A percentile compares a stretch with the other conserved stretches of the same genome.
phyloP scores from a whole-genome alignment of 2,888 invertebrate species.

The Patella caerulea region DNA sequence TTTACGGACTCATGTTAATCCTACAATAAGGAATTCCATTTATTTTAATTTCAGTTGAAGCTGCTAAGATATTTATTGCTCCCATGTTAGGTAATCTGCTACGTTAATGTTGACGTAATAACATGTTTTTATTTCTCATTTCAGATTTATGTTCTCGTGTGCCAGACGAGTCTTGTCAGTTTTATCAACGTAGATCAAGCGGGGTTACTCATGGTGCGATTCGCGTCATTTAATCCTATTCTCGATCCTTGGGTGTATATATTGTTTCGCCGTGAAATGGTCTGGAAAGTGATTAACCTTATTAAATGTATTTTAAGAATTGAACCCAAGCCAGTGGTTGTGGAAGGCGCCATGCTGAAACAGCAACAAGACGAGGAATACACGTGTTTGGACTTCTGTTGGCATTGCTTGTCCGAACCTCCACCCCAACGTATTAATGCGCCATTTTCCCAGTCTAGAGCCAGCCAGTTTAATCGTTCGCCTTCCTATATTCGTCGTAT shows the following conservation, averaged over 20 bases:
- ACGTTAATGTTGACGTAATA: too few species aligned
- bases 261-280: constrained; percentile 63
- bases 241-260: constrained; percentile 72
- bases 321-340: constrained; percentile 14
- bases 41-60: too few species aligned
- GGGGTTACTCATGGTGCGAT: constrained; percentile 63
- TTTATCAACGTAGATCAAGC: constrained; percentile 35
- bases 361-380: constrained; percentile 32
- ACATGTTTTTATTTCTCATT: constrained; percentile 21
- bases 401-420: constrained; percentile 53
- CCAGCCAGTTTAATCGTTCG: constrained; percentile 21
- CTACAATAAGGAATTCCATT: too few species aligned
- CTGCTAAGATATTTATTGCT: too few species aligned
- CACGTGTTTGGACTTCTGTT: constrained; percentile 51
- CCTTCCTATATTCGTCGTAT: constrained; percentile 17
- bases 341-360: constrained; percentile 18
- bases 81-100: too few species aligned
- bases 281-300: constrained; percentile 44
- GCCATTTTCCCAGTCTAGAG: constrained; percentile 19
- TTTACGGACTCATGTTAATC: too few species aligned
- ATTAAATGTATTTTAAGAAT: constrained; percentile 36
- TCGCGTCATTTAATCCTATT: constrained; percentile 69
- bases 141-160: constrained; percentile 47
- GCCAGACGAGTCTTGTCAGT: constrained; percentile 41
- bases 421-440: constrained; percentile 24